Evolutionary conservation across 2,888 invertebrate species (phyloP).

Genomic region (Ochropacha duplaris): DNA sequence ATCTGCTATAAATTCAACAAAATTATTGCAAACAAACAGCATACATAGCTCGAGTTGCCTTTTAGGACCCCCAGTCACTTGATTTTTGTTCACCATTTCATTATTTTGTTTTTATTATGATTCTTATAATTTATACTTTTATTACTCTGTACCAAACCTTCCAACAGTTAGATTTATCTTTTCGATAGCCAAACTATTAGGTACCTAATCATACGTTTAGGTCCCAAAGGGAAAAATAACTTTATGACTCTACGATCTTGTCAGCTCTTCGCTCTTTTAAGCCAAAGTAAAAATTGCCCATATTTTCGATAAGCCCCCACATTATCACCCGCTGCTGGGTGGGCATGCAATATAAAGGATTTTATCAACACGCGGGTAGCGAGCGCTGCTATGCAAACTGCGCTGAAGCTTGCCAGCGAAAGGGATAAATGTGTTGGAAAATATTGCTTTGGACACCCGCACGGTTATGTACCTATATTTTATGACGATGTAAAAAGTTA

Average conservation of each 20-base stretch:
- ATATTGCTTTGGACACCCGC: conserved; percentile 11
- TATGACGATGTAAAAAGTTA: background rate
- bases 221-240: background rate
- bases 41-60: too few relatives aligned
- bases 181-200: background rate
- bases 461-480: background rate
- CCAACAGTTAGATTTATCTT: background rate
- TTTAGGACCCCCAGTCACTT: too few relatives aligned
- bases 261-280: background rate
- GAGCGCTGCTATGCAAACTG: conserved; percentile 23
- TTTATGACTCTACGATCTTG: background rate
- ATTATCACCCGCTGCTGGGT: conserved; percentile 5
- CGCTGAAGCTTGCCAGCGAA: conserved; percentile 5
- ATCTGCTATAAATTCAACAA: too few relatives aligned
- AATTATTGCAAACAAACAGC: too few relatives aligned
- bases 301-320: conserved; percentile 6
- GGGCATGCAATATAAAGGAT: conserved; percentile 7
- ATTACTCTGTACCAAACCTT: too few relatives aligned
- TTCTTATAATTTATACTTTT: too few relatives aligned
- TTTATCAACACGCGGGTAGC: conserved; percentile 17
- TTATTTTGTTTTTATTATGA: too few relatives aligned
- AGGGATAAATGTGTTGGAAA: conserved; percentile 29
- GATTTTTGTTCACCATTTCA: too few relatives aligned
- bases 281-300: conserved; percentile 1
- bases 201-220: background rate